Base-by-base conservation (phyloP, 2,113 vertebrate species). In the Pelecanus crispus region DNA sequence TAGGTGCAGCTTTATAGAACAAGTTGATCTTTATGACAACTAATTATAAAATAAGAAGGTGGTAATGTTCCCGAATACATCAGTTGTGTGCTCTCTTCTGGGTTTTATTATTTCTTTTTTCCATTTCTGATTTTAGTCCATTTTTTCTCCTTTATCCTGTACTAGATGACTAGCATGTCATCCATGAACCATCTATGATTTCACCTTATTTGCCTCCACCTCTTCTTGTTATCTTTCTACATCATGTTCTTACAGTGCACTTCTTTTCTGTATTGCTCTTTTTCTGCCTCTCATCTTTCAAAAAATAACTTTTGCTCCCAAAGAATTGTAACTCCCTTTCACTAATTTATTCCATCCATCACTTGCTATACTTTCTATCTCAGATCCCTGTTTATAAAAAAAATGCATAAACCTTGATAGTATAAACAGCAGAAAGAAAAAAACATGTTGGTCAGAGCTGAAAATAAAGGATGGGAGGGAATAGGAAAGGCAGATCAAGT, bases 21-120 rank as follows among this genome's bases (percentile, higher is more conserved):
- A 94, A 2, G 2, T 87, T 92, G 86, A 91, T 92, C 92, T 94
- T 87, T 87, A 53, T 90, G 94, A 87, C 81, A 95, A 53, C 89
- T 96, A 91, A 94, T 92, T 97, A 75, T 92, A 81, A 91, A 95
- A 85, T 72, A 90, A 90, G 68, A 72, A 80, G 78, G 44, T 94
- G 66, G 62, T 73, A 85, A 85, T 82, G 86, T 92, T 87, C 70
- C 36, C 3, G 6, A 80, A 75, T 91, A 56, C 52, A 79, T 94
- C n/a, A 19, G 13, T 68, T 56, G 12, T 85, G 81, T 58, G 47
- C 42, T 92, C 36, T 72, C 24, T 82, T 92, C 63, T 88, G 66
- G n/a, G 12, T 86, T 92, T 87, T 89, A 56, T 91, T 79, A 40
- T 81, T 88, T 90, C 40, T 90, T 90, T 63, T 78, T 93, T 81